These are phyloP conservation scores for Falco naumanni DNA, from an alignment of 2,797 vertebrate genomes.

Conservation along the genomic window DNA sequence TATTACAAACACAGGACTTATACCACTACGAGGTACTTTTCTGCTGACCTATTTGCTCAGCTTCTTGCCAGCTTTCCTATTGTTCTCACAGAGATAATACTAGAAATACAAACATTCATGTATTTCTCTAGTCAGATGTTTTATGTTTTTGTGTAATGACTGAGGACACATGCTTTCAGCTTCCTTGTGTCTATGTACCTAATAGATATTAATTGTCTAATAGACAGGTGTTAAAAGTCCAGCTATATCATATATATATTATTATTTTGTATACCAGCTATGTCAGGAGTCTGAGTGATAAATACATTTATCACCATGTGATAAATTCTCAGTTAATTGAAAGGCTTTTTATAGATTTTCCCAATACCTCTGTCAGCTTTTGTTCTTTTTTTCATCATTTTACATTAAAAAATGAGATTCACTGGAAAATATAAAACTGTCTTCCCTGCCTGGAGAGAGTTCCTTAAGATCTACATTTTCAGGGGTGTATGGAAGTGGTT, in stretches of 20 bases:
- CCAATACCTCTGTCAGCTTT: not conserved
- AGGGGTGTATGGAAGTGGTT: not conserved
- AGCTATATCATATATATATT: too few species aligned
- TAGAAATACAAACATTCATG: not conserved
- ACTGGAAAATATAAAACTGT: not conserved
- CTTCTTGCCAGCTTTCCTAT: not conserved
- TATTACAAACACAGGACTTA: not conserved
- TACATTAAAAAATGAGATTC: not conserved
- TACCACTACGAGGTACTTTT: not conserved
- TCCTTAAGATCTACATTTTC: not conserved
- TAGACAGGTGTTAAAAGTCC: too few species aligned
- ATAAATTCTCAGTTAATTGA: not conserved
- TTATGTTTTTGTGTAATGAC: not conserved
- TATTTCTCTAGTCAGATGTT: not conserved
- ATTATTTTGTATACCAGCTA: too few species aligned
- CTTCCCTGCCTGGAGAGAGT: not conserved
- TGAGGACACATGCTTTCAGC: not conserved
- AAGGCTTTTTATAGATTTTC: not conserved
- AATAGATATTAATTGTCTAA: too few species aligned
- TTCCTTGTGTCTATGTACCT: not conserved
- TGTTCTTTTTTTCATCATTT: not conserved
- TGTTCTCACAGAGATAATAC: not conserved
- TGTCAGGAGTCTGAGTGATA: too few species aligned
- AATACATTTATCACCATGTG: too few species aligned
- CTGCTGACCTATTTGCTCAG: not conserved